phyloP scores from a whole-genome alignment of 2,113 vertebrate genomes.

The Hystrix brachyura region DNA sequence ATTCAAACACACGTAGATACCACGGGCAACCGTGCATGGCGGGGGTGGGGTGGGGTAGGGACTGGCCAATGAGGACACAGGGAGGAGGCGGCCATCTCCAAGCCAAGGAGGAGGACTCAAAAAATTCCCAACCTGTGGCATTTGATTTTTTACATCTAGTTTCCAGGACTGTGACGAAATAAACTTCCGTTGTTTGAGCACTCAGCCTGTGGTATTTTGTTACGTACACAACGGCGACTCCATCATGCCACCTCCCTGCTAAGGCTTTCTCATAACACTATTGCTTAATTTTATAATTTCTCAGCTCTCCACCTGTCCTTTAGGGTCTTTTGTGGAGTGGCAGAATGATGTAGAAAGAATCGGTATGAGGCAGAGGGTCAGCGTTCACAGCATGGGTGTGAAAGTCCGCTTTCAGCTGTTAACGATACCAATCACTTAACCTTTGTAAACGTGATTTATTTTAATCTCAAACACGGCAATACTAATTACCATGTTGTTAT shows the following conservation, averaged over 20 bases:
- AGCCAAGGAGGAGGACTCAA: background rate
- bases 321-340: background rate
- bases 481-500: background rate
- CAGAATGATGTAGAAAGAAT: background rate
- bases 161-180: background rate
- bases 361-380: background rate
- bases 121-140: background rate
- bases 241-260: background rate
- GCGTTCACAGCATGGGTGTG: too few species aligned
- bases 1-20: background rate
- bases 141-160: background rate
- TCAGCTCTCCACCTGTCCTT: background rate
- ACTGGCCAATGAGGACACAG: background rate
- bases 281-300: background rate
- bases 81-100: background rate
- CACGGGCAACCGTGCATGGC: rapidly evolving
- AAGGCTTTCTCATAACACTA: background rate
- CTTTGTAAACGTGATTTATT: background rate
- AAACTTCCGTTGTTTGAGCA: background rate
- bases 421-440: background rate
- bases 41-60: too few species aligned
- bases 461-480: background rate
- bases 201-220: background rate
- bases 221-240: background rate
- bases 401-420: background rate